Base-by-base conservation (phyloP, 2,797 vertebrate genomes). In the Muscicapa comitata region DNA sequence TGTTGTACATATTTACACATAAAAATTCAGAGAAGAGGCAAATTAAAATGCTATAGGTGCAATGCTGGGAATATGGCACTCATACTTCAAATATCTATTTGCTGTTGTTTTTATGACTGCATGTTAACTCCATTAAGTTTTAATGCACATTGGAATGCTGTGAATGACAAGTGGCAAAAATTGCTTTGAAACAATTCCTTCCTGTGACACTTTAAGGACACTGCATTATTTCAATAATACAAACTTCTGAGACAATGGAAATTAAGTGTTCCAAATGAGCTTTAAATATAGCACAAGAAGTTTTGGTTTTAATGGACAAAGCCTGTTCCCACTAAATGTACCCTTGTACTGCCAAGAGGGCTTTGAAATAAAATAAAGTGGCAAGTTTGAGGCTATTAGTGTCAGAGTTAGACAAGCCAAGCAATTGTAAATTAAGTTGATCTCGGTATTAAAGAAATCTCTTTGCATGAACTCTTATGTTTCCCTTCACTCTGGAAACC, bases 301-400 rank as follows among this genome's bases (percentile, higher is more conserved):
- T 91, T 92, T 53, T 0, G 0, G 24, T 53, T 81, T 93, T 96
- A 96, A 96, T 96, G 95, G 87, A 96, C 75, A 96, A 96, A 96
- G 51, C 47, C 89, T 97, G 96, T 96, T 96, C 58, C 47, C 48
- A 66, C 50, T 88, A 91, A 95, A 68, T 65, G 87, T 86, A 92
- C 59, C 43, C 59, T 87, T 87, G 90, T 95, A 94, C 70, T 88
- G 76, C 85, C 94, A 93, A 83, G 54, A 94, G 38, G 68, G 38
- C 61, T 90, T 86, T 72, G 81, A 95, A 94, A 91, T 74, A 73
- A 86, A 82, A 79, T 68, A 86, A 96, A 93, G 93, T 91, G 79
- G 79, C 70, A 94, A 94, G 75, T 93, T 90, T 88, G 73, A 94
- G 85, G 79, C 87, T 94, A 86, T 94, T 96, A 94, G 75, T 94